Evolutionary conservation across 2,113 vertebrate species (phyloP), one percentile per base, ranked within the genome.

Genomic region (Lagopus muta): DNA sequence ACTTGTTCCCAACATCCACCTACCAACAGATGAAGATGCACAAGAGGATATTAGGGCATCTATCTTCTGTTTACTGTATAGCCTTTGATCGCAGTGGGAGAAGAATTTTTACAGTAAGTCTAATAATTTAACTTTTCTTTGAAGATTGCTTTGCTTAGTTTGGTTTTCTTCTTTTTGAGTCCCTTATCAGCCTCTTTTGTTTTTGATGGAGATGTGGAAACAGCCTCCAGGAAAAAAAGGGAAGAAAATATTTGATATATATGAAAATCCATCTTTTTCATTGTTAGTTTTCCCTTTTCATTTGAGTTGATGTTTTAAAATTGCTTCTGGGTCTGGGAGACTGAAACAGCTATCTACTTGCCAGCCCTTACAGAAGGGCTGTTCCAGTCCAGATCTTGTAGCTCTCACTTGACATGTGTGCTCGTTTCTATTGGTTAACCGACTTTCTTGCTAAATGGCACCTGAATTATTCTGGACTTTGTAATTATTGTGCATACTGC

Each of bases 1-100:
- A 99, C 88, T 97, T 97, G 88, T 97, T 99, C 81, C 99, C 99
- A 38, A 98, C 98, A 72, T 98, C 98, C 93, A 97, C 98, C 91
- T 99, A 99, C 96, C 99, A 99, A 97, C 98, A 99, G 95, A 99
- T 99, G 98, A 99, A 99, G 95, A 99, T 99, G 98, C 99, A 99
- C 96, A 99, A 99, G 91, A 98, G 99, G 95, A 99, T 99, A 95
- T 97, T 99, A 91, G 99, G 99, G 20, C 99, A 99, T 93, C 98
- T 99, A 18, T 99, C 99, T 10, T 99, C 99, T 57, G 99, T 99
- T 55, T 99, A 99, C 97, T 99, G 99, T 73, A 98, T 99, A 92
- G 99, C 99, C 34, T 99, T 99, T 94, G 99, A 99, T 83, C 98
- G 99, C 86, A 99, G 98, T 2, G 99, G 99, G 38, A 98, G 98